Evolutionary conservation across 1,140 invertebrate species (phyloP).

Genomic region (Pissodes strobi): DNA sequence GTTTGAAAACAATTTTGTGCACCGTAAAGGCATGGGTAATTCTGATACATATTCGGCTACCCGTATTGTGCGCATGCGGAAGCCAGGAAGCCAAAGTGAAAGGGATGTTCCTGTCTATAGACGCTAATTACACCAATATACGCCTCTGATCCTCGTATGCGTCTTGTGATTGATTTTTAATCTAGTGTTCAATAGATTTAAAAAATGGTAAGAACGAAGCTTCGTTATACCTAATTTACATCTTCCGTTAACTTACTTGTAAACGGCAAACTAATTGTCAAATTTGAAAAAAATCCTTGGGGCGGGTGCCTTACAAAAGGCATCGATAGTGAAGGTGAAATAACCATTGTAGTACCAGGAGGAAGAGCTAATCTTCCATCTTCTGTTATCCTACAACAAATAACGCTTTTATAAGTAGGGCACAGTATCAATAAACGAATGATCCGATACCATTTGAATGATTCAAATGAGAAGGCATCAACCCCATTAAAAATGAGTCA

Average conservation of each 20-base stretch:
- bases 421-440: neutral
- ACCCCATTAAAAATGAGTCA: neutral
- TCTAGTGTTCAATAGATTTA: too few species aligned
- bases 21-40: too few species aligned
- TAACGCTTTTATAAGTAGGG: neutral
- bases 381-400: constrained; percentile 68
- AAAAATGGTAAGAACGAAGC: too few species aligned
- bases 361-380: constrained; percentile 79
- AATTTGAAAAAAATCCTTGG: constrained; percentile 80
- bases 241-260: constrained; percentile 84
- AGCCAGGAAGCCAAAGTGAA: too few species aligned
- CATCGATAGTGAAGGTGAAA: constrained; percentile 78
- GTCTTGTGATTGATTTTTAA: too few species aligned
- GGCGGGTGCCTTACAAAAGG: constrained; percentile 83
- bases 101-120: too few species aligned
- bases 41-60: too few species aligned
- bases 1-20: too few species aligned
- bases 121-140: too few species aligned
- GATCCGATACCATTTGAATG: neutral
- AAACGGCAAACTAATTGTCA: constrained; percentile 84
- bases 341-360: constrained; percentile 76
- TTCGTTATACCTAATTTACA: too few species aligned
- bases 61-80: too few species aligned
- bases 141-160: too few species aligned
- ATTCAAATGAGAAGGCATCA: neutral